Base-by-base conservation (phyloP, 2,113 vertebrate species). In the Balaeniceps rex region DNA sequence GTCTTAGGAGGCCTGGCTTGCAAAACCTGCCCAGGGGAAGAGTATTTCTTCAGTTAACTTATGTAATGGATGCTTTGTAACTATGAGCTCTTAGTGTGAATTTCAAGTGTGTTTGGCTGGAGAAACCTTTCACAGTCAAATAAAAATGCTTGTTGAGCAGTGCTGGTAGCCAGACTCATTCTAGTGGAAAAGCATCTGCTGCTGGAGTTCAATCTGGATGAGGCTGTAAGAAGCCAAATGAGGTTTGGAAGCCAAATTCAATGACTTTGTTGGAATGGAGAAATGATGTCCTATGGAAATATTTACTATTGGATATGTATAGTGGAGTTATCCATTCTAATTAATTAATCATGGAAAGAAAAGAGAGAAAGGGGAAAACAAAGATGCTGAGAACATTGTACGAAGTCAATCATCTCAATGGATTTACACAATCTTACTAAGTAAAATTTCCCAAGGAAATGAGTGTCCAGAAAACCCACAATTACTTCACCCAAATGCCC, bases 401-500 rank as follows among this genome's bases (percentile, higher is more conserved):
- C 2, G n/a, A n/a, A n/a, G n/a, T n/a, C n/a, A n/a, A 0, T 52
- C 11, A 18, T n/a, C 29, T 23, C 34, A 19, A 18, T 10, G 40
- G 54, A 86, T 33, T 63, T n/a, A 72, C 23, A 49, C 26, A 26
- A 4, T 9, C 42, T 52, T 33, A 25, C 4, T 19, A 57, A 51
- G 34, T 13, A 68, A 72, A 72, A 68, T 33, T 55, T 68, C 52
- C 46, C 12, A 22, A 66, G 64, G 64, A 61, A 34, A 54, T 12
- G 3, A 51, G 16, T 4, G 16, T 10, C 25, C 25, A 42, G 66
- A 47, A 94, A 83, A 78, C 31, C 1, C 19, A 34, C 13, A 34
- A 14, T 9, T 49, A 19, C 12, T 68, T 13, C 33, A 57, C 24
- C 10, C 21, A 21, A 49, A 49, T 12, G 2, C 19, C 24, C 63